Conservation (phyloP, 2,888 invertebrate species). For the Cantharis rustica region DNA sequence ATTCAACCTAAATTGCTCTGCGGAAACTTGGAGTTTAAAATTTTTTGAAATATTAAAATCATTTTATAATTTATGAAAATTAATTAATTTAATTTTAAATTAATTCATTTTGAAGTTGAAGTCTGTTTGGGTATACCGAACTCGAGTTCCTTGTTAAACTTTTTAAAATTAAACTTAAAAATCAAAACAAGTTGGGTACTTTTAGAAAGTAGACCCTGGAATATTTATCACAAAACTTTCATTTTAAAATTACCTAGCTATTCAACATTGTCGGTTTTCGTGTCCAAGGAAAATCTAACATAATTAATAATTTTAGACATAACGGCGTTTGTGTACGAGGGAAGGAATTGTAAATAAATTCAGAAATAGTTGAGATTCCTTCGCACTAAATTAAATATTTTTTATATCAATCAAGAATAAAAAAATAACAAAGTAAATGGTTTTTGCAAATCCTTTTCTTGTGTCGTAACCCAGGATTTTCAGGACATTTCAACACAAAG, state of each 20-base stretch:
- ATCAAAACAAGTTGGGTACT: neutral
- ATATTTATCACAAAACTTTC: neutral
- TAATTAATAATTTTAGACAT: too few species aligned
- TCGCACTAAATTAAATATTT: conserved; percentile 15
- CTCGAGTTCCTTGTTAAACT: neutral
- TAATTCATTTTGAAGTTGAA: neutral
- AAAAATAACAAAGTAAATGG: conserved; percentile 25
- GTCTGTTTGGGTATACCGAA: neutral
- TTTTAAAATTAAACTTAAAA: neutral
- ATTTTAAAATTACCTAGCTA: neutral
- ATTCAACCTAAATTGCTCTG: neutral
- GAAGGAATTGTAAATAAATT: too few species aligned
- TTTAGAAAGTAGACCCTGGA: neutral
- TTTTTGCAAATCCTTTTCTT: conserved; percentile 28
- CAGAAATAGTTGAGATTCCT: neutral
- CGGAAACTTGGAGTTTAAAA: neutral
- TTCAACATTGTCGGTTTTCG: too few species aligned
- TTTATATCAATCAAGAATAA: conserved; percentile 24
- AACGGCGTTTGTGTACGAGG: too few species aligned
- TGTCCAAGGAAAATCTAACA: too few species aligned
- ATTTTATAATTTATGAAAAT: neutral
- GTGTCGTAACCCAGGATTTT: conserved; percentile 29
- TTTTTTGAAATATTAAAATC: neutral
- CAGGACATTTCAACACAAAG: conserved; percentile 25
- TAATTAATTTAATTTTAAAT: neutral